These are phyloP conservation scores for Drosophila grimshawi DNA, from an alignment of 1,140 invertebrate genomes.

Conservation along the genomic window DNA sequence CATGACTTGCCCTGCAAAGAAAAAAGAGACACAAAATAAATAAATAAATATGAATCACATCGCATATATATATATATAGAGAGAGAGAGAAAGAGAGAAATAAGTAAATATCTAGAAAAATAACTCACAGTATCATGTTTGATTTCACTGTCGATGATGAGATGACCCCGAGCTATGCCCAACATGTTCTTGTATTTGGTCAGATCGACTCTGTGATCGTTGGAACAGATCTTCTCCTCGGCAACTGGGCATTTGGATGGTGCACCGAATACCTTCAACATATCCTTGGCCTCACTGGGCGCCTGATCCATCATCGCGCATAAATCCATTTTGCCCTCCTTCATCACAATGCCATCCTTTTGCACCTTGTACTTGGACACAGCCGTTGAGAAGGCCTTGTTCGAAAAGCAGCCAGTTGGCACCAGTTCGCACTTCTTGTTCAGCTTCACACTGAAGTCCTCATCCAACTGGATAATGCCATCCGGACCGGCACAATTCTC, in stretches of 20 bases:
- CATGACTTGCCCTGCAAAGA: slow-evolving; percentile 77
- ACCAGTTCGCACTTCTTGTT: slow-evolving; percentile 82
- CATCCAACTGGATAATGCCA: slow-evolving; percentile 64
- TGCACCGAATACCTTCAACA: slow-evolving; percentile 75
- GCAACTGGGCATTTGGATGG: slow-evolving; percentile 72
- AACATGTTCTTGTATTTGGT: slow-evolving; percentile 80
- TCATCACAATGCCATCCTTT: slow-evolving; percentile 76
- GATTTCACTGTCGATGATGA: slow-evolving; percentile 71
- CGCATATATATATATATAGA: too few species aligned
- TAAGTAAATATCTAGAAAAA: too few species aligned
- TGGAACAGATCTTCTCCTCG: slow-evolving; percentile 79
- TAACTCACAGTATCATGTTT: slow-evolving; percentile 80
- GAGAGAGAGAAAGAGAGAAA: neutral
- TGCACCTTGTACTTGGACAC: slow-evolving; percentile 70
- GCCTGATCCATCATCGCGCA: slow-evolving; percentile 69
- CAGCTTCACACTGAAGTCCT: slow-evolving; percentile 67
- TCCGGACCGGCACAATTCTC: slow-evolving; percentile 77
- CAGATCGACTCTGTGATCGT: slow-evolving; percentile 72
- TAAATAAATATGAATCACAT: too few species aligned
- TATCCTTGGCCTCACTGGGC: slow-evolving; percentile 69
- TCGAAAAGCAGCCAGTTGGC: slow-evolving; percentile 68
- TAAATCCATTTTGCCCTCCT: slow-evolving; percentile 79
- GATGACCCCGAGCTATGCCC: slow-evolving; percentile 72
- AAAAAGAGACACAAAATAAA: neutral
- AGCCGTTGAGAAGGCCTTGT: slow-evolving; percentile 75